phyloP scores from a whole-genome alignment of 2,888 invertebrate species.

The Himalopsyche tibetana region DNA sequence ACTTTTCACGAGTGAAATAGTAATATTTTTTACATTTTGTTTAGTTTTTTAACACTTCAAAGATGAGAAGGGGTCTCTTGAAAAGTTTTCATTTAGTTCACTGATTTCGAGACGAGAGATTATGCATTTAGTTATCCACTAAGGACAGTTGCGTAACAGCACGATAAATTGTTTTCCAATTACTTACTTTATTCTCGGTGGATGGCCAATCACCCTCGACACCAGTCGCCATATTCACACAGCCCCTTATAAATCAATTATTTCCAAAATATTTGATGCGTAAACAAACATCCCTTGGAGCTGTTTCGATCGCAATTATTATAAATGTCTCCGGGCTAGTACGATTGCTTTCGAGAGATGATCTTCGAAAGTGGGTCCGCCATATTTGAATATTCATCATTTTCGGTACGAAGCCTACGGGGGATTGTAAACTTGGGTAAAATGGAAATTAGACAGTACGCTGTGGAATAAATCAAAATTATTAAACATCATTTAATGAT shows the following conservation, averaged over 20 bases:
- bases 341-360: neutral
- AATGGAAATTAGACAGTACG: neutral
- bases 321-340: neutral
- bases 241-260: neutral
- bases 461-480: neutral
- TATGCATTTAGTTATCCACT: too few relatives aligned
- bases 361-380: conserved; percentile 13
- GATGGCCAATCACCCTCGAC: too few relatives aligned
- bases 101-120: too few relatives aligned
- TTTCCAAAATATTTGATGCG: neutral
- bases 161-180: too few relatives aligned
- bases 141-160: too few relatives aligned
- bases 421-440: neutral
- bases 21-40: too few relatives aligned
- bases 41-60: too few relatives aligned
- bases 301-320: conserved; percentile 10
- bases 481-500: neutral
- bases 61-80: too few relatives aligned
- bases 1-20: too few relatives aligned
- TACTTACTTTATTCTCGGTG: too few relatives aligned
- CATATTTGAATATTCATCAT: conserved; percentile 29
- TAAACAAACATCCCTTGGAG: neutral
- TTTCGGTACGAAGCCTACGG: neutral
- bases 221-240: too few relatives aligned
- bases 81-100: too few relatives aligned